Conservation (phyloP, 2,888 invertebrate species). For the Cistogaster globosa region DNA sequence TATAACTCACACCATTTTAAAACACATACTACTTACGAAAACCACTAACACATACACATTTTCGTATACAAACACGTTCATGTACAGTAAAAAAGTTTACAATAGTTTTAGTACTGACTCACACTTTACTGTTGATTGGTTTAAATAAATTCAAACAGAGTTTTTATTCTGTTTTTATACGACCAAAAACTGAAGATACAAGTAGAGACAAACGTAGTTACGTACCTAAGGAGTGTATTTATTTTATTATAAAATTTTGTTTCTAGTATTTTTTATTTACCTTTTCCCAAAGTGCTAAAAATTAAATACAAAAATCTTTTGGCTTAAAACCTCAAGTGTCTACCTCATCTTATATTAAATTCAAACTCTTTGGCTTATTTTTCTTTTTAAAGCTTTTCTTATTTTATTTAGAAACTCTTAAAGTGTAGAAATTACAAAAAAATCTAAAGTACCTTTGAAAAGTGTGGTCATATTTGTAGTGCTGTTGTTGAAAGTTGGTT, state of each 20-base stretch:
- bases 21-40: too few relatives aligned
- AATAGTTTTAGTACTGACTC: too few relatives aligned
- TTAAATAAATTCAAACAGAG: too few relatives aligned
- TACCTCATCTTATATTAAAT: conserved; percentile 56
- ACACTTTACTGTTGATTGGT: too few relatives aligned
- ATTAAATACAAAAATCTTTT: conserved; percentile 55
- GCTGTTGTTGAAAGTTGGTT: conserved; percentile 19
- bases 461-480: conserved; percentile 42
- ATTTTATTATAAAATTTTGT: conserved; percentile 39
- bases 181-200: too few relatives aligned
- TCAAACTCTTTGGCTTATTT: conserved; percentile 48
- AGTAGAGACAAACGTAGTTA: background rate
- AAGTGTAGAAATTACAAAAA: conserved; percentile 3
- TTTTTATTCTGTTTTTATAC: too few relatives aligned
- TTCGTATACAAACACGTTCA: too few relatives aligned
- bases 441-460: conserved; percentile 22
- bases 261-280: background rate
- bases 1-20: too few relatives aligned
- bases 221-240: conserved; percentile 31
- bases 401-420: conserved; percentile 1
- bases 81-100: too few relatives aligned
- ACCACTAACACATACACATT: too few relatives aligned
- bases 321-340: conserved; percentile 62
- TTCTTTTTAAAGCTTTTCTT: conserved; percentile 7
- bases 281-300: conserved; percentile 31